Evolutionary conservation across 2,113 vertebrate species (phyloP).

Genomic region (Leptobrachium leishanense): DNA sequence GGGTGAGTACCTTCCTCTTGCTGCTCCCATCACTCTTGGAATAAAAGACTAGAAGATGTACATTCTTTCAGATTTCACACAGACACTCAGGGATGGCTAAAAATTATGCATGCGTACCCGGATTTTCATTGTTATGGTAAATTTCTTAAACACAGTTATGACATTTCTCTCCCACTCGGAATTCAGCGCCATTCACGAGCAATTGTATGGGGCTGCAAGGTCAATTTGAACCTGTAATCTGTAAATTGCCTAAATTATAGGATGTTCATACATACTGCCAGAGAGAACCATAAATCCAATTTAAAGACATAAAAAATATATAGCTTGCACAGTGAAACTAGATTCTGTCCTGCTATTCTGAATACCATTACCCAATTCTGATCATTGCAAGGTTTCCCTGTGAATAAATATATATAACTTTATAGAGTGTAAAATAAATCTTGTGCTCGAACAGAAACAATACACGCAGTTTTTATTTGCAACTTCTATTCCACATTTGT

Average conservation of each 20-base stretch:
- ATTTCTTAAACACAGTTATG: conserved; percentile 82
- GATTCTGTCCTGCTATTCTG: neutral
- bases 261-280: conserved; percentile 84
- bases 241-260: conserved; percentile 91
- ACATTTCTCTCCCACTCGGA: conserved; percentile 79
- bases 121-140: conserved; percentile 82
- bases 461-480: neutral
- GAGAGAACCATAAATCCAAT: conserved; percentile 79
- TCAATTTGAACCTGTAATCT: conserved; percentile 87
- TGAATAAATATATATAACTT: neutral
- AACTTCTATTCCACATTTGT: neutral
- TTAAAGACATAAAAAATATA: conserved; percentile 75
- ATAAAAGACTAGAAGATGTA: conserved; percentile 53
- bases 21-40: conserved; percentile 55
- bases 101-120: conserved; percentile 74
- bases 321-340: conserved; percentile 68
- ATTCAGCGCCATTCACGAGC: conserved; percentile 76
- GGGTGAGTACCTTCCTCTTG: conserved; percentile 84
- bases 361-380: neutral
- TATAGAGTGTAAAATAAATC: neutral
- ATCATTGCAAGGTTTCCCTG: neutral
- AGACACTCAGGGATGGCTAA: conserved; percentile 66
- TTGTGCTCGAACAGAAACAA: neutral
- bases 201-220: conserved; percentile 81
- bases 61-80: conserved; percentile 68